These are phyloP conservation scores for Gymnogyps californianus DNA, from an alignment of 2,113 vertebrate species.

Conservation along the genomic window DNA sequence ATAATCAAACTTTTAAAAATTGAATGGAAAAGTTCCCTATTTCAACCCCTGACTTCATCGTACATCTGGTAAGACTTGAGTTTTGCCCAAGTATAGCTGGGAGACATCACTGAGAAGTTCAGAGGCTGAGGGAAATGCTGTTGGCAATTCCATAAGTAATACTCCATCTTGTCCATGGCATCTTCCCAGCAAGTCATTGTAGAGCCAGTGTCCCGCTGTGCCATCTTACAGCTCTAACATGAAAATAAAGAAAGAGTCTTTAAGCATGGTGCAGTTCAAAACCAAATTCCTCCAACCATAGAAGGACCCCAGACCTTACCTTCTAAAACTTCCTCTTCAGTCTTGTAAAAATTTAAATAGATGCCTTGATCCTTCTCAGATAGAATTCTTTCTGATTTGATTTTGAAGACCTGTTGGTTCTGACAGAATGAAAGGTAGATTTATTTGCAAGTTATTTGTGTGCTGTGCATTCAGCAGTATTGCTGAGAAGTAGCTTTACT, in stretches of 20 bases:
- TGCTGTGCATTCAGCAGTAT: not conserved
- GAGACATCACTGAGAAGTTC: not conserved
- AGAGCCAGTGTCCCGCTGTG: not conserved
- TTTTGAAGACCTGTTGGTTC: not conserved
- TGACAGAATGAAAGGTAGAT: not conserved
- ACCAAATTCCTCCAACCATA: not conserved
- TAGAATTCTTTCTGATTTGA: not conserved
- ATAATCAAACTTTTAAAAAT: not conserved
- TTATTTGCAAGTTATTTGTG: not conserved
- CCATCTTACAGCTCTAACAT: not conserved
- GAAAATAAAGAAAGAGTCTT: not conserved
- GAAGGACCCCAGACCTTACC: not conserved
- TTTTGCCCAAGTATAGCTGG: not conserved
- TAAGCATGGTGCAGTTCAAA: not conserved
- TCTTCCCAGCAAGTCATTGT: not conserved
- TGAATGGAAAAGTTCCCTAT: not conserved
- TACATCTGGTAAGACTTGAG: not conserved
- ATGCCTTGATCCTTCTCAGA: not conserved
- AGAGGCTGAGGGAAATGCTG: not conserved
- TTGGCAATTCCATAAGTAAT: not conserved
- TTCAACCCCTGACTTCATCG: not conserved
- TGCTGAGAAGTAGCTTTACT: not conserved
- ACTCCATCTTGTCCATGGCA: not conserved
- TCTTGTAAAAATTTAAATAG: not conserved
- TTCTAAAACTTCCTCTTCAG: not conserved